Percentiles rank a stretch among this genome's conserved stretches.
Evolutionary conservation across 1,140 invertebrate genomes (phyloP).

Genomic region (Zaprionus ghesquierei): DNA sequence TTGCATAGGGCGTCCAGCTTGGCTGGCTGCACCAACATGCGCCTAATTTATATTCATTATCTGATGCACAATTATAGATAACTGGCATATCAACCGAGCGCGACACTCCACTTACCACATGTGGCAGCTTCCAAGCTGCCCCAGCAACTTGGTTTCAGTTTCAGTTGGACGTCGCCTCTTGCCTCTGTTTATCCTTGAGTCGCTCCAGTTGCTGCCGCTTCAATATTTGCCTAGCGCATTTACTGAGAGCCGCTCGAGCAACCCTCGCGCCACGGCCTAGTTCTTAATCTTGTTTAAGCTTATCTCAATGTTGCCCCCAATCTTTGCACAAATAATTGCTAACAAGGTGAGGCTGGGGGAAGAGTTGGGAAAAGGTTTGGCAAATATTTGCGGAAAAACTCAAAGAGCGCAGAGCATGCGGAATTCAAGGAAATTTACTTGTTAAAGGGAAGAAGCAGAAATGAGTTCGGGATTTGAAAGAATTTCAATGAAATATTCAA

Average conservation of each 20-base stretch:
- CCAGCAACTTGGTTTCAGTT: background rate
- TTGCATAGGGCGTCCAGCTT: conserved; percentile 10
- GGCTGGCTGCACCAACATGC: conserved; percentile 44
- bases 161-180: background rate
- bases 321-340: conserved; percentile 36
- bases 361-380: background rate
- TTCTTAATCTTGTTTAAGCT: conserved; percentile 45
- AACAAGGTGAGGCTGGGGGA: conserved; percentile 2
- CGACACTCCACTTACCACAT: conserved; percentile 5
- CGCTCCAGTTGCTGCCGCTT: conserved; percentile 19
- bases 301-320: conserved; percentile 12
- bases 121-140: background rate
- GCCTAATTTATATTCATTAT: conserved; percentile 79
- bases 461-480: background rate
- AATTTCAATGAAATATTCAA: background rate
- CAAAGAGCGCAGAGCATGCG: background rate
- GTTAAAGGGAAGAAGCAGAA: background rate
- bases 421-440: conserved; percentile 3
- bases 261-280: background rate
- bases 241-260: conserved; percentile 3
- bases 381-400: conserved; percentile 37
- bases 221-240: conserved; percentile 45
- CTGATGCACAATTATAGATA: conserved; percentile 72
- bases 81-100: conserved; percentile 17
- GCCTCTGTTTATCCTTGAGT: conserved; percentile 34